Base-by-base conservation (phyloP, 2,113 vertebrate genomes). In the Etia nguti region DNA sequence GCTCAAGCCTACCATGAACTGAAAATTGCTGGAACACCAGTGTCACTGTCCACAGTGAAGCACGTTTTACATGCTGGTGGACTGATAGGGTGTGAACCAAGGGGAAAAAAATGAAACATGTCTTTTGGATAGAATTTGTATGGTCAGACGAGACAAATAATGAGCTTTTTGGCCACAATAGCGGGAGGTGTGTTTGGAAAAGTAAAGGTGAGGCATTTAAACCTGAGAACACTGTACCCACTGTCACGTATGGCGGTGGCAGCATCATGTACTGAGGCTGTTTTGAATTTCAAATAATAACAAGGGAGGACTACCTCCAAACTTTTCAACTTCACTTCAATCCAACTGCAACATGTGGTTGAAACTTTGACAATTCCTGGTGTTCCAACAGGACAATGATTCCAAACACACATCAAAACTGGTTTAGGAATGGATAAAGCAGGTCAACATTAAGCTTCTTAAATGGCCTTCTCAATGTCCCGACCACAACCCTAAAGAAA, bases 401-500 rank as follows among this genome's bases (percentile, higher is more conserved):
- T 31, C 60, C 60, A 65, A 65, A 65, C 18, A 65, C 31, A 65
- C 60, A 65, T n/a, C 18, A 36, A 65, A 65, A 65, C 20, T 22
- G 60, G 60, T 38, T 65, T 65, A 65, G 34, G 60, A 13, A 22
- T 13, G 34, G 60, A 65, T 38, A 13, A 65, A 13, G 34, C 38
- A 34, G 20, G 34, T 65, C 6, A 38, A 13, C 65, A 70, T 41
- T 1, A 68, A 22, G 36, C 62, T 41, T 68, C 7, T 68, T 38
- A 22, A 68, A 68, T 24, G 4, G n/a, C 36, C 62, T 70, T 70
- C 62, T 38, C 34, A 65, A 38, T 65, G 60, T 34, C 31, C 18
- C 2, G 0, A 38, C 60, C 34, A 65, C 60, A 65, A 38, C 60
- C 34, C 0, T 20, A 38, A 38, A 0, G 0, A 0, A 22, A 38